These are phyloP conservation scores for Popillia japonica DNA, from an alignment of 1,140 invertebrate species.

Conservation along the genomic window DNA sequence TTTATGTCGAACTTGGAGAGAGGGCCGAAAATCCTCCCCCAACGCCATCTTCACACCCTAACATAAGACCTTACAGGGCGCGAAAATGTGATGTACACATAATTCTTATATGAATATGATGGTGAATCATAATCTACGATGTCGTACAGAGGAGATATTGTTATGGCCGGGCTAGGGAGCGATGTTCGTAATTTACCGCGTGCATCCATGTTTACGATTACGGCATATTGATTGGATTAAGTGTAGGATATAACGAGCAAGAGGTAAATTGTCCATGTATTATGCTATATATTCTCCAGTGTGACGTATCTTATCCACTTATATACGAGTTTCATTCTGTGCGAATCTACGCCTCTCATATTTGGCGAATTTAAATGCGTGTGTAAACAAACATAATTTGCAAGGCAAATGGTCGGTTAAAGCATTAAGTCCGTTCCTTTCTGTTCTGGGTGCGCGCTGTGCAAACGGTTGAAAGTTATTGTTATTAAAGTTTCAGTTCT, in stretches of 20 bases:
- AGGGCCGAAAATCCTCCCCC: slow-evolving; percentile 44
- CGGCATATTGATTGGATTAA: slow-evolving; percentile 30
- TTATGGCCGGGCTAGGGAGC: slow-evolving; percentile 43
- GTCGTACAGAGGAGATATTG: slow-evolving; percentile 52
- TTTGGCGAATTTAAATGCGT: neutral
- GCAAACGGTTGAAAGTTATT: slow-evolving; percentile 21
- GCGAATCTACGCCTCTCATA: neutral
- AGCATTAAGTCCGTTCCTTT: neutral
- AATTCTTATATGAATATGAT: slow-evolving; percentile 51
- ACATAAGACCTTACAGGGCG: slow-evolving; percentile 18
- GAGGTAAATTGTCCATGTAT: neutral
- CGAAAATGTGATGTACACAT: slow-evolving; percentile 29
- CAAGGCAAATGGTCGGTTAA: slow-evolving; percentile 2
- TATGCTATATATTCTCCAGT: too few species aligned
- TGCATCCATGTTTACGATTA: slow-evolving; percentile 31
- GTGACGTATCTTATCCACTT: too few species aligned
- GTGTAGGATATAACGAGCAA: slow-evolving; percentile 11
- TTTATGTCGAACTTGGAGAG: slow-evolving; percentile 41
- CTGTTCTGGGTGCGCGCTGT: neutral
- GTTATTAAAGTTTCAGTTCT: slow-evolving; percentile 23
- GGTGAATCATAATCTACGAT: slow-evolving; percentile 54
- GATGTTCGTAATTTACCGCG: slow-evolving; percentile 30
- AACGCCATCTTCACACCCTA: slow-evolving; percentile 36
- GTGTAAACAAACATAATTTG: slow-evolving; percentile 29
- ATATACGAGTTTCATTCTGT: neutral